phyloP scores from a whole-genome alignment of 2,888 invertebrate species.

The Drosophila koepferae region DNA sequence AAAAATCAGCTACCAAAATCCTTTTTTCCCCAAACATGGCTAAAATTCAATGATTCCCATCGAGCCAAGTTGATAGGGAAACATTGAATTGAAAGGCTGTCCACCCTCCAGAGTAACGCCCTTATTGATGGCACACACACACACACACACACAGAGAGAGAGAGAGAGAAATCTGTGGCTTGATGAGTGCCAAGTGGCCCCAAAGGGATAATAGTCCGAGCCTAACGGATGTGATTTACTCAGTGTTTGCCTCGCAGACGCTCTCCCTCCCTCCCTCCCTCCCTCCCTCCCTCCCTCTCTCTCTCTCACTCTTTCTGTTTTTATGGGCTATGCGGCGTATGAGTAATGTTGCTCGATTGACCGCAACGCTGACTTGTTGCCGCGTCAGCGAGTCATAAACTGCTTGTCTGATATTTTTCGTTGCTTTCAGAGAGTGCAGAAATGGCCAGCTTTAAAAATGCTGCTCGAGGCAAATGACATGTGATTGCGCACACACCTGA shows the following conservation, averaged over 20 bases:
- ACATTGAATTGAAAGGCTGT: constrained; percentile 29
- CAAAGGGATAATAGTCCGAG: constrained; percentile 68
- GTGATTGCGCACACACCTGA: constrained; percentile 66
- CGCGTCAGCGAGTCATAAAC: constrained; percentile 31
- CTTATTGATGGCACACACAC: constrained; percentile 56
- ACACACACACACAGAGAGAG: constrained; percentile 15
- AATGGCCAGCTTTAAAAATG: constrained; percentile 18
- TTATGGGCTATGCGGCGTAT: constrained; percentile 53
- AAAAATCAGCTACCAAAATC: neutral
- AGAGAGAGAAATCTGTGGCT: constrained; percentile 39
- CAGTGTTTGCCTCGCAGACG: constrained; percentile 2
- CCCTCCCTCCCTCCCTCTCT: neutral
- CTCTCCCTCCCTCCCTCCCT: neutral
- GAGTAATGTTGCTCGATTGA: constrained; percentile 62
- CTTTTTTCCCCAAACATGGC: constrained; percentile 5
- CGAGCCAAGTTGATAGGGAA: constrained; percentile 38
- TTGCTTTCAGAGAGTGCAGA: constrained; percentile 24
- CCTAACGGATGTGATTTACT: constrained; percentile 58
- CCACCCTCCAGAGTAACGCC: constrained; percentile 34
- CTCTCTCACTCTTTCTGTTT: constrained; percentile 3
- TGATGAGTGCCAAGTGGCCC: constrained; percentile 71
- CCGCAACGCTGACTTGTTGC: constrained; percentile 66
- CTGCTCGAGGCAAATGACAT: constrained; percentile 59
- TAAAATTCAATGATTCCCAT: constrained; percentile 58
- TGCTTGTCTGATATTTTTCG: constrained; percentile 1